Conservation (phyloP, 2,797 vertebrate species). For the Rhyacichthys aspro region DNA sequence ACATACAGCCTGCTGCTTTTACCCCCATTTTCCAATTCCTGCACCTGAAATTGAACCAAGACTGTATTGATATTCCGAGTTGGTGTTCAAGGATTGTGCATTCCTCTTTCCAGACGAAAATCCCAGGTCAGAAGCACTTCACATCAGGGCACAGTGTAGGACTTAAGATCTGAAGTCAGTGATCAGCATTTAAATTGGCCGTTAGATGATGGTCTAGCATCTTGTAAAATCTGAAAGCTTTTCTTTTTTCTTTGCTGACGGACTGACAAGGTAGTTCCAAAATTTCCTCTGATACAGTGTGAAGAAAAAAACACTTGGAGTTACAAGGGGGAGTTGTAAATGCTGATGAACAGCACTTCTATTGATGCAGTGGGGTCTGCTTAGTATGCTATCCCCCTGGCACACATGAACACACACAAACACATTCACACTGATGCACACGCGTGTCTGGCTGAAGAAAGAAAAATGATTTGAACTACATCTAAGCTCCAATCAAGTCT, state of each 20-base stretch:
- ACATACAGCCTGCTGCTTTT: slow-evolving; percentile 6
- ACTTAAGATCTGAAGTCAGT: slow-evolving; percentile 43
- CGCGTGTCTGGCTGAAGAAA: slow-evolving; percentile 15
- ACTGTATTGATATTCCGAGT: slow-evolving; percentile 54
- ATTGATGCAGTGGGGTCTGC: slow-evolving; percentile 70
- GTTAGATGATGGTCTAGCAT: not conserved
- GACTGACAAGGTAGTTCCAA: slow-evolving; percentile 25
- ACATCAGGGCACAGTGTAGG: slow-evolving; percentile 34
- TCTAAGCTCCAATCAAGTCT: slow-evolving; percentile 46
- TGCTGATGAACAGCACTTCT: slow-evolving; percentile 75
- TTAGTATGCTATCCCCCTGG: slow-evolving; percentile 63
- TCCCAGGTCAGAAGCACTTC: slow-evolving; percentile 53
- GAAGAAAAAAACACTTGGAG: slow-evolving; percentile 55
- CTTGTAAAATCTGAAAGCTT: slow-evolving; percentile 5
- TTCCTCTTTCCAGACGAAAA: slow-evolving; percentile 40
- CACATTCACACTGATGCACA: slow-evolving; percentile 18
- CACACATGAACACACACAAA: slow-evolving; percentile 23
- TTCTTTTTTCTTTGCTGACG: slow-evolving; percentile 18
- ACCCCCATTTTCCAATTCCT: slow-evolving; percentile 6
- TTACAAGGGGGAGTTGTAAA: slow-evolving; percentile 63
- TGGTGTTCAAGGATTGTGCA: slow-evolving; percentile 38
- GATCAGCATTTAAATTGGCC: slow-evolving; percentile 42
- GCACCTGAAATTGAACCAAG: slow-evolving; percentile 15
- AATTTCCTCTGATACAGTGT: slow-evolving; percentile 41
- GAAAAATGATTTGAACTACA: slow-evolving; percentile 45